phyloP scores from a whole-genome alignment of 2,888 invertebrate genomes.

The Abscondita cerata region DNA sequence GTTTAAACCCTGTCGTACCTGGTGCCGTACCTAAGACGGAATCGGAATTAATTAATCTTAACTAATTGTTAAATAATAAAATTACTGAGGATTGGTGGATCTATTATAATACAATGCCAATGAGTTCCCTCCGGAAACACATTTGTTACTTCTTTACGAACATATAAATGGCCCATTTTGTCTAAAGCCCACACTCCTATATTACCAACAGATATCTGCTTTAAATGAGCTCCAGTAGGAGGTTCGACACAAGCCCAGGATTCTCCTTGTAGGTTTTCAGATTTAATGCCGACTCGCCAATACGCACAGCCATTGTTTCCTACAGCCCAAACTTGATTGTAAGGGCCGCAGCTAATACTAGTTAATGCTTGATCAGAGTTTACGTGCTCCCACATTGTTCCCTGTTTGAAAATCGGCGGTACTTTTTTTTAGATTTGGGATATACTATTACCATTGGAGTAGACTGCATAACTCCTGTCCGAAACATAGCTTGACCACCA shows the following conservation, averaged over 20 bases:
- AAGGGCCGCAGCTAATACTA: constrained; percentile 75
- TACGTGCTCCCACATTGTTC: constrained; percentile 80
- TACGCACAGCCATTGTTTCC: constrained; percentile 87
- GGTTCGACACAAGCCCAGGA: constrained; percentile 84
- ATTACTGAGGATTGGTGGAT: constrained; percentile 64
- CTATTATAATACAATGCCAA: constrained; percentile 75
- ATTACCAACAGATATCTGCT: constrained; percentile 76
- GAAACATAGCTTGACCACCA: constrained; percentile 85
- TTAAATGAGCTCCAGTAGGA: constrained; percentile 69
- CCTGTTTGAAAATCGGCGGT: constrained; percentile 64
- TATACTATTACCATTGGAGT: constrained; percentile 78
- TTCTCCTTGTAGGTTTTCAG: constrained; percentile 68
- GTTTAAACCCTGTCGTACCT: constrained; percentile 67
- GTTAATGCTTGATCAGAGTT: constrained; percentile 81
- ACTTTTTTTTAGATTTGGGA: too few relatives aligned
- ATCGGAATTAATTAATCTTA: neutral
- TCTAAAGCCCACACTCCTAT: constrained; percentile 84
- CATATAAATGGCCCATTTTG: constrained; percentile 73
- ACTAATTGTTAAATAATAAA: neutral
- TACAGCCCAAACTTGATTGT: constrained; percentile 81
- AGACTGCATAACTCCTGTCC: constrained; percentile 76
- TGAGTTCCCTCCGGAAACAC: constrained; percentile 83
- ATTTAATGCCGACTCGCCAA: constrained; percentile 77
- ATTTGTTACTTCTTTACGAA: constrained; percentile 77
- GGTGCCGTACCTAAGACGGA: constrained; percentile 50